phyloP scores from a whole-genome alignment of 2,113 vertebrate genomes.

The Pelusios castaneus region DNA sequence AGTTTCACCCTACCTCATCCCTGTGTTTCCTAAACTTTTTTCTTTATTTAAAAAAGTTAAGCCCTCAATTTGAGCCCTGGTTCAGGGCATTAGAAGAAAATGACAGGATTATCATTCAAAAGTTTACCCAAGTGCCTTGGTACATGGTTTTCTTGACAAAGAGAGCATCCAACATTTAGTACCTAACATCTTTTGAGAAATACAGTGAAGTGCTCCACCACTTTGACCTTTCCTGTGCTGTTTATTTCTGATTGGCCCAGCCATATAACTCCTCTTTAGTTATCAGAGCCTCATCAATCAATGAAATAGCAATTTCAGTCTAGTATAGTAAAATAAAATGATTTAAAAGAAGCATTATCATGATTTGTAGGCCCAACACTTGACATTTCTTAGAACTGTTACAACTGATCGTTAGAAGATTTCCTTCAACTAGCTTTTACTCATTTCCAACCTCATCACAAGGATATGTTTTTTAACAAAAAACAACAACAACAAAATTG shows the following conservation, averaged over 20 bases:
- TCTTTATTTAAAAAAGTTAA: conserved; percentile 27
- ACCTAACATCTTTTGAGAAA: conserved; percentile 44
- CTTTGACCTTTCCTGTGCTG: conserved; percentile 55
- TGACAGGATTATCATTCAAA: conserved; percentile 53
- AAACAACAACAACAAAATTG: neutral
- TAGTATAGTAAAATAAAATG: conserved; percentile 22
- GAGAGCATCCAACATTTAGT: conserved; percentile 67
- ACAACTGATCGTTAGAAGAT: neutral
- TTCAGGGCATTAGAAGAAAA: conserved; percentile 32
- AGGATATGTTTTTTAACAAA: neutral
- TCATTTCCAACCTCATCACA: neutral
- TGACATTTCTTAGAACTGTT: neutral
- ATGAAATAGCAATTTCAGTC: conserved; percentile 37
- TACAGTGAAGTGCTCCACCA: conserved; percentile 40
- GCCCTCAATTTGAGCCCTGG: neutral
- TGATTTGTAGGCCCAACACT: neutral
- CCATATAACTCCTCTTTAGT: conserved; percentile 19
- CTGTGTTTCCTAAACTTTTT: neutral
- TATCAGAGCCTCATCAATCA: conserved; percentile 53
- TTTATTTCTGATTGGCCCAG: conserved; percentile 50
- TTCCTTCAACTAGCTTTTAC: neutral
- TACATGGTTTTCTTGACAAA: conserved; percentile 69
- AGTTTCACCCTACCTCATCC: neutral
- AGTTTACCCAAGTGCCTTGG: conserved; percentile 36
- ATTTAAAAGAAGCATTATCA: conserved; percentile 13